These are phyloP conservation scores for Bovichtus diacanthus DNA, from an alignment of 2,797 vertebrate species.

Conservation along the genomic window DNA sequence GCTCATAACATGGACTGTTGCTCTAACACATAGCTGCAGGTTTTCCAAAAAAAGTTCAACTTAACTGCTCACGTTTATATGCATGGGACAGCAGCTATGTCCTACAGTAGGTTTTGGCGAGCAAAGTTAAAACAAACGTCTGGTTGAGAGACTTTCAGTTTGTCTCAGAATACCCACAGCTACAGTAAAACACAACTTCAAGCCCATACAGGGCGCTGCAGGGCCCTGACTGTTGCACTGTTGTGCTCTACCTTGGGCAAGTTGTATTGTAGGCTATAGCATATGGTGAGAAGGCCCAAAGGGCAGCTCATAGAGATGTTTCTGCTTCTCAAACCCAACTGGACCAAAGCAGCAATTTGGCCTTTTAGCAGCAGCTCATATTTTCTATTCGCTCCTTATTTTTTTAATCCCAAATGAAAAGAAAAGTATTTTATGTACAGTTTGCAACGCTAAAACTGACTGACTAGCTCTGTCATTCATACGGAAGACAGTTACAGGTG, in stretches of 20 bases:
- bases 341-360: not conserved
- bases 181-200: not conserved
- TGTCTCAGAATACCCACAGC: not conserved
- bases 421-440: too few species aligned
- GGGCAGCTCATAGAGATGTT: too few species aligned
- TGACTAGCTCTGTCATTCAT: not conserved
- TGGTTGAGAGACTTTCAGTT: not conserved
- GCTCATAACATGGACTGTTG: not conserved
- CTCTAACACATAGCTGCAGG: not conserved
- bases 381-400: not conserved
- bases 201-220: not conserved
- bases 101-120: not conserved
- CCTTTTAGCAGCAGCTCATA: too few species aligned
- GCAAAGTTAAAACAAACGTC: slow-evolving; percentile 6
- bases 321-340: not conserved
- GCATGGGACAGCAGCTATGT: not conserved
- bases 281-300: not conserved
- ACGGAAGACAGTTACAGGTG: not conserved
- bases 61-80: not conserved
- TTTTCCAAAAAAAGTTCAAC: not conserved
- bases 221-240: too few species aligned
- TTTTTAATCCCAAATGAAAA: too few species aligned
- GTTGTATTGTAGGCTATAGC: not conserved
- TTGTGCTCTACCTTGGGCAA: not conserved
- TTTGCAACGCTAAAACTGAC: not conserved